Base-by-base conservation (phyloP, 2,113 vertebrate species). In the Casuarius casuarius region DNA sequence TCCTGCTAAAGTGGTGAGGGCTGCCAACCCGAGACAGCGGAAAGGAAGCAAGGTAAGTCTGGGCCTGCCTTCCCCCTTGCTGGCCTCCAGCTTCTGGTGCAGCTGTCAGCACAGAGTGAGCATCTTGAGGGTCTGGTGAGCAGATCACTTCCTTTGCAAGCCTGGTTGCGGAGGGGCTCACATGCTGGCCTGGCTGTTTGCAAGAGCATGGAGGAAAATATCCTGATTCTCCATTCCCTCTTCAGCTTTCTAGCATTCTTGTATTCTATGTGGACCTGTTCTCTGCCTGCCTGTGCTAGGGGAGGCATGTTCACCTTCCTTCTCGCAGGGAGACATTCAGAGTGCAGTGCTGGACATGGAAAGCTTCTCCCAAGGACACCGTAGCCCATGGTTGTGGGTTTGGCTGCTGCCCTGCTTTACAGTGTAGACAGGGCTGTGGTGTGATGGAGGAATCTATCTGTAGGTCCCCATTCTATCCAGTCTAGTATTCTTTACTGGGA, bases 31-130 rank as follows among this genome's bases (percentile, higher is more conserved):
- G 0, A 98, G 99, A 93, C 95, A 98, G 82, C 98, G 99, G 59
- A 99, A 99, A 61, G 99, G 99, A 97, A 99, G 98, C 97, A 99
- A 99, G 99, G 99, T 99, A 98, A 94, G 96, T n/a, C 63, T 48
- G 7, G 70, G 31, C 16, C 52, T 71, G 42, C 58, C 56, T 9
- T 18, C 25, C 15, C 40, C 23, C n/a, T 56, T 0, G 0, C 33
- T 72, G 68, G 7, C 31, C 40, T 35, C 31, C 49, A 44, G 28
- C 73, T 87, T 78, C 52, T 87, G 38, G 25, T 61, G 31, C n/a
- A 20, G 12, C 35, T 82, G 49, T 40, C 7, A 63, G 56, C 4
- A 4, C n/a, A 84, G 22, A 5, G 0, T 48, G 48, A 92, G 12
- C 31, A 12, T 46, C 35, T 46, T 0, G 9, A 56, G 67, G 51